A percentile compares a stretch with the other conserved stretches of the same genome.
Evolutionary conservation across 2,888 invertebrate genomes (phyloP).

Genomic region (Synanthedon andrenaeformis): DNA sequence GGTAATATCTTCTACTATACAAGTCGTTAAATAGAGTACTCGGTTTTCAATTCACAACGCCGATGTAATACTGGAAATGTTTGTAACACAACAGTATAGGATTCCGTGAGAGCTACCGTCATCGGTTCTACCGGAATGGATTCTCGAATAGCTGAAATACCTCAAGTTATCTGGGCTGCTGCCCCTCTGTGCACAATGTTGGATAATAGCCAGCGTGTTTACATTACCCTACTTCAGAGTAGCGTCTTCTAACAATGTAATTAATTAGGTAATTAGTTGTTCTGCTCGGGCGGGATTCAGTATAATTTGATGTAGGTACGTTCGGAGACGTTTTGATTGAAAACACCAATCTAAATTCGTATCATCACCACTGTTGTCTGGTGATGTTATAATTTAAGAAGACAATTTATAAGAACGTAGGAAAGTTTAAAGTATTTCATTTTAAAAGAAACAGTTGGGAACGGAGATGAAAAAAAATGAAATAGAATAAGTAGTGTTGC

Average conservation of each 20-base stretch:
- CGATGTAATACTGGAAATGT: conserved; percentile 18
- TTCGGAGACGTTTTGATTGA: too few species aligned
- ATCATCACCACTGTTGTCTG: too few species aligned
- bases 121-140: conserved; percentile 11
- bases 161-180: conserved; percentile 5
- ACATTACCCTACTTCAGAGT: not conserved
- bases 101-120: conserved; percentile 26
- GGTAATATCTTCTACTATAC: too few species aligned
- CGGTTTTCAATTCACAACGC: conserved; percentile 21
- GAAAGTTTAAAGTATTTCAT: too few species aligned
- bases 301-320: not conserved
- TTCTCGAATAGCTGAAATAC: conserved; percentile 41
- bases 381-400: too few species aligned
- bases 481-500: too few species aligned
- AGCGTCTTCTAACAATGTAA: not conserved
- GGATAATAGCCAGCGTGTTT: not conserved
- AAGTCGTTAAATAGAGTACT: conserved; percentile 6
- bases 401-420: too few species aligned
- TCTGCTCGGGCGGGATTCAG: not conserved
- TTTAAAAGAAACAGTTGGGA: too few species aligned
- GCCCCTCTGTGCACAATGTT: not conserved
- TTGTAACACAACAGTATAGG: conserved; percentile 25
- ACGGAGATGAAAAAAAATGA: too few species aligned
- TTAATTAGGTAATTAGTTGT: not conserved
- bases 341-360: too few species aligned